phyloP scores from a whole-genome alignment of 2,113 vertebrate genomes.

The Lepus americanus region DNA sequence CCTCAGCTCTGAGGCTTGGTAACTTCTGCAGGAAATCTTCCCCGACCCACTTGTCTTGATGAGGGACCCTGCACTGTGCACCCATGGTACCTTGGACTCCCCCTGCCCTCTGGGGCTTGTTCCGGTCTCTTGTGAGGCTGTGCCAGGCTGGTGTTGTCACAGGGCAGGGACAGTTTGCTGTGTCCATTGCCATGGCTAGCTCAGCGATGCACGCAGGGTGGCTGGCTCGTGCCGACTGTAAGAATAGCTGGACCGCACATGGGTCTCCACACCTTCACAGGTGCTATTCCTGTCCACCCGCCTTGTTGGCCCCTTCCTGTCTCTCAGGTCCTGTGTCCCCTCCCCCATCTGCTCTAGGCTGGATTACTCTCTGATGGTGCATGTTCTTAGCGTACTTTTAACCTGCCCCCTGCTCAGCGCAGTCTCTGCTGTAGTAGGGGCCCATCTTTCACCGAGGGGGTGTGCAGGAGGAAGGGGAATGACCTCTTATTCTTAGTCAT shows the following conservation, averaged over 20 bases:
- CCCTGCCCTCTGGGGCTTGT: background rate
- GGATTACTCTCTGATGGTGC: background rate
- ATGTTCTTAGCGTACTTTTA: background rate
- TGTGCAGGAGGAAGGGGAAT: background rate
- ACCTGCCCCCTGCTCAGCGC: accelerated
- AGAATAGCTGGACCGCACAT: background rate
- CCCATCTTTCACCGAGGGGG: background rate
- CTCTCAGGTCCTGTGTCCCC: background rate
- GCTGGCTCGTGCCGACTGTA: background rate
- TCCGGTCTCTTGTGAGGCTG: background rate
- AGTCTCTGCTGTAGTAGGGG: background rate
- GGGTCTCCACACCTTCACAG: too few relatives aligned
- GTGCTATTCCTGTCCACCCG: background rate
- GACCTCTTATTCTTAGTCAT: background rate
- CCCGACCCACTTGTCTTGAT: background rate
- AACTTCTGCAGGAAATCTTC: background rate
- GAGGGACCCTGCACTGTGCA: background rate
- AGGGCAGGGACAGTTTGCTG: background rate
- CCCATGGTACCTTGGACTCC: background rate
- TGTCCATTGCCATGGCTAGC: background rate
- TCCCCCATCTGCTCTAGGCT: background rate
- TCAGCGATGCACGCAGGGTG: background rate
- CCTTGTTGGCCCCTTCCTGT: background rate
- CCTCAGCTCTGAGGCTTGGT: background rate
- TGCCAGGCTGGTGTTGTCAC: background rate